phyloP scores from a whole-genome alignment of 92 coral and sea anemone genomes.

The Phymanthus crucifer region DNA sequence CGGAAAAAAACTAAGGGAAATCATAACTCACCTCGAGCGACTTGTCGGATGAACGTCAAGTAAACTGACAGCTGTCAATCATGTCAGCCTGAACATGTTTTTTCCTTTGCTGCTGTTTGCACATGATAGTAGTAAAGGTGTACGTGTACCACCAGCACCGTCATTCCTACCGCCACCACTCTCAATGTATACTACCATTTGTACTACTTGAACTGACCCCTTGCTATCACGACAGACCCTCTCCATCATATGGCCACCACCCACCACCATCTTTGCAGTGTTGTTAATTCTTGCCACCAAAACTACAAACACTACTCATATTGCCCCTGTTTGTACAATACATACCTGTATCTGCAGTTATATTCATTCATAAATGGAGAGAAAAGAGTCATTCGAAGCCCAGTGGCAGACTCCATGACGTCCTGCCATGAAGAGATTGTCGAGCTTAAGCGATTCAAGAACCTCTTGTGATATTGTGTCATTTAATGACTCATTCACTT shows the following conservation, averaged over 20 bases:
- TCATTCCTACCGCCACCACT: not conserved
- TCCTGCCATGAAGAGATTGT: not conserved
- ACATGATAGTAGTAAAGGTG: no score
- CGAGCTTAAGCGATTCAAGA: not conserved
- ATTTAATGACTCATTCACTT: not conserved
- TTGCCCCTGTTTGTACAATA: not conserved
- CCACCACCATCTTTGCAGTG: not conserved
- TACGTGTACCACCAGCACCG: not conserved
- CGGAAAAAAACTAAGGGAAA: no score
- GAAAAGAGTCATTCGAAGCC: not conserved
- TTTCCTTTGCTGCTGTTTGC: no score
- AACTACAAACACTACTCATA: not conserved
- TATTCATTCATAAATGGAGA: not conserved
- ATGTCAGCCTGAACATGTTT: no score
- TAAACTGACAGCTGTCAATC: no score
- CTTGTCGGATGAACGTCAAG: no score
- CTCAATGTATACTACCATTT: not conserved
- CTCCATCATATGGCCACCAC: no score
- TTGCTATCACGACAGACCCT: not conserved
- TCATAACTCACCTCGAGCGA: no score
- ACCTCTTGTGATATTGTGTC: not conserved
- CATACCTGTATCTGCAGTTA: not conserved
- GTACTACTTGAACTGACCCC: not conserved
- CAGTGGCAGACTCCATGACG: not conserved
- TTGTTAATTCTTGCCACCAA: not conserved